A percentile compares a stretch with the other conserved stretches of the same genome.
Conservation (phyloP, 2,797 vertebrate species). For the Molossus alvarezi region DNA sequence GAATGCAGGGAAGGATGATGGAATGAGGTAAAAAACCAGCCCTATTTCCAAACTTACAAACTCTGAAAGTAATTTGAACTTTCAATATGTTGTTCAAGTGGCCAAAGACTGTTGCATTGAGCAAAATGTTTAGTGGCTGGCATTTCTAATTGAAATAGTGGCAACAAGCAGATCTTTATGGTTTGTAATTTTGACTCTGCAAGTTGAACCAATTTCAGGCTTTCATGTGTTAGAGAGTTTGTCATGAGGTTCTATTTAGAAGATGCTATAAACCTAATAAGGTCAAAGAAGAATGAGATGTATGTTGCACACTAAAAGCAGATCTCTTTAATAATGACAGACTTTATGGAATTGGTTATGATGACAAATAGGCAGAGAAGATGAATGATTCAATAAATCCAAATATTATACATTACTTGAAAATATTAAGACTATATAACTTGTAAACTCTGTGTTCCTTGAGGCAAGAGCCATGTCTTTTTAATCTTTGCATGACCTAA, state of each 20-base stretch:
- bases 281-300: not conserved
- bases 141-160: not conserved
- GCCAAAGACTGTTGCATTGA: not conserved
- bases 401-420: not conserved
- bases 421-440: not conserved
- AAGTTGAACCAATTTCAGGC: not conserved
- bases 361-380: not conserved
- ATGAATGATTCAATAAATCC: not conserved
- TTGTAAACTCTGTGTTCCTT: not conserved
- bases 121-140: slow-evolving; percentile 12
- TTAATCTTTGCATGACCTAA: not conserved
- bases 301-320: slow-evolving; percentile 44
- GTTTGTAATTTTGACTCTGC: not conserved
- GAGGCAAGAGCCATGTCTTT: not conserved
- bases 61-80: not conserved
- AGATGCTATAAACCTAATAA: not conserved
- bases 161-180: not conserved
- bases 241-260: not conserved
- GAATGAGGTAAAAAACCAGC: not conserved
- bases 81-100: not conserved
- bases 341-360: not conserved
- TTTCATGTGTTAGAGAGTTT: not conserved
- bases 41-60: not conserved
- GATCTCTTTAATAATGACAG: not conserved
- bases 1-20: fast-evolving